Conservation (phyloP, 2,797 vertebrate species). For the Melanogrammus aeglefinus region DNA sequence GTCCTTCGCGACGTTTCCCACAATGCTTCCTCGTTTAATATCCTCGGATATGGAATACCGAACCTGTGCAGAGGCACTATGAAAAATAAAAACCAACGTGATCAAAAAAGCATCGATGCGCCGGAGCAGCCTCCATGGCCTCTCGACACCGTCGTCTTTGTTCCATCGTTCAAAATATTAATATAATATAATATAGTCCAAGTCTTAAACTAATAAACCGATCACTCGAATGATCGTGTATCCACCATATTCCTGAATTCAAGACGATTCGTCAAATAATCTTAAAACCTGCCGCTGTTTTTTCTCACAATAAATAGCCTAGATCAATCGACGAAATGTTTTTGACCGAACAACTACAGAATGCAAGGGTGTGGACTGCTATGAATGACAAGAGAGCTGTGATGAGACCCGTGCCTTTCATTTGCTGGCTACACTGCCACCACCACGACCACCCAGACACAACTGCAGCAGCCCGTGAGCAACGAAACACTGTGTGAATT, state of each 20-base stretch:
- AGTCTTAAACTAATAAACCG: background rate
- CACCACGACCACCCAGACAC: constrained; percentile 47
- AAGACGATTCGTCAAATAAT: background rate
- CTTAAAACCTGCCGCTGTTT: background rate
- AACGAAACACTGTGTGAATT: background rate
- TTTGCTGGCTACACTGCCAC: background rate
- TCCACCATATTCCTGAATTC: background rate
- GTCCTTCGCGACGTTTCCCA: constrained; percentile 73
- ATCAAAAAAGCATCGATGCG: constrained; percentile 29
- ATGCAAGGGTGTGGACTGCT: constrained; percentile 1
- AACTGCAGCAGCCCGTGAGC: constrained; percentile 26
- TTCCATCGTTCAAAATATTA: no score
- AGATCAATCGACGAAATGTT: no score
- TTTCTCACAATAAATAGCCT: background rate
- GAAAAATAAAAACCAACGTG: constrained; percentile 31
- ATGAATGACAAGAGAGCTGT: background rate
- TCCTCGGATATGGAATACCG: constrained; percentile 72
- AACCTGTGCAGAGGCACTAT: constrained; percentile 54
- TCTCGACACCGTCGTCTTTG: constrained; percentile 47
- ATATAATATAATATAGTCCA: background rate
- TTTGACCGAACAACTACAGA: background rate
- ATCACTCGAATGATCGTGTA: no score
- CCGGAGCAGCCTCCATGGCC: constrained; percentile 16
- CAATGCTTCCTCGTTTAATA: constrained; percentile 64
- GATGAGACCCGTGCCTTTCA: constrained; percentile 5